A percentile compares a stretch with the other conserved stretches of the same genome.
Evolutionary conservation across 2,113 vertebrate species (phyloP).

Genomic region (Psammodynastes pulverulentus): DNA sequence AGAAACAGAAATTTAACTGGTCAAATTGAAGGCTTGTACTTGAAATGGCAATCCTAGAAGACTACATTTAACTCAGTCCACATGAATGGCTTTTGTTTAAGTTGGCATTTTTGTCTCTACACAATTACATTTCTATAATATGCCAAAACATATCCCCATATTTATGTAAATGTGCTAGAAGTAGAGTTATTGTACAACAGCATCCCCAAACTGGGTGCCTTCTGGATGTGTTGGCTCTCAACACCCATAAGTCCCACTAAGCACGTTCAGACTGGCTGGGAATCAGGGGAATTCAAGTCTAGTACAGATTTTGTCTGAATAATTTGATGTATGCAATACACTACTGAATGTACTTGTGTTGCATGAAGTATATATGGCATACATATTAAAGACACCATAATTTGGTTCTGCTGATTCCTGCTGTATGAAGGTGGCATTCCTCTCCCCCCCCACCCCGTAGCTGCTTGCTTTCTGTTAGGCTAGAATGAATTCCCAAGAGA

Average conservation of each 20-base stretch:
- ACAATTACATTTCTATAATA: conserved; percentile 13
- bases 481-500: background rate
- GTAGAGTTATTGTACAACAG: conserved; percentile 27
- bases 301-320: background rate
- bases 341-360: conserved; percentile 19
- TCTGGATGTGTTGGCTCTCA: background rate
- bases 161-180: conserved; percentile 44
- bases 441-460: background rate
- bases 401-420: background rate
- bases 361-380: background rate
- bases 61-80: conserved; percentile 49
- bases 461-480: fast-evolving
- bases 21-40: conserved; percentile 22
- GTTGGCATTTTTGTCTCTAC: conserved; percentile 25
- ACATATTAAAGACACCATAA: background rate
- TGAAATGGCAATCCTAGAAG: conserved; percentile 19
- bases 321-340: conserved; percentile 43
- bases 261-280: background rate
- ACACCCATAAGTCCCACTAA: background rate
- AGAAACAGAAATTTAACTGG: conserved; percentile 45
- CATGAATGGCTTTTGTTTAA: conserved; percentile 37
- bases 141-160: conserved; percentile 17
- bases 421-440: background rate
- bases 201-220: fast-evolving
- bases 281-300: background rate